Percentiles rank a stretch among this genome's conserved stretches.
Evolutionary conservation across 1,140 invertebrate species (phyloP).

Genomic region (Drosophila subobscura): DNA sequence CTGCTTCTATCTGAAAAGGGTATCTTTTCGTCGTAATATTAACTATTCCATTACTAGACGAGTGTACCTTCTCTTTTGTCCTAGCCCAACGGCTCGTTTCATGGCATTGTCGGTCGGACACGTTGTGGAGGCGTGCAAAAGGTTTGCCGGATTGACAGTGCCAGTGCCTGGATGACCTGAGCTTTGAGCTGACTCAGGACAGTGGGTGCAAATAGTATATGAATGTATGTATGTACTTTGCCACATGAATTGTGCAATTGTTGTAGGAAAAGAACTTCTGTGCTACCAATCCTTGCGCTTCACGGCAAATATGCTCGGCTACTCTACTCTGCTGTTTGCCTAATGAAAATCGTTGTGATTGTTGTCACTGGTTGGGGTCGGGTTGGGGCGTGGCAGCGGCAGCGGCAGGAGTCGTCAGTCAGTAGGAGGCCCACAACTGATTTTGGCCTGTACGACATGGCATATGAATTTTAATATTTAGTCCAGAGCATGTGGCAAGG

Average conservation of each 20-base stretch:
- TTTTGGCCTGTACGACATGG: slow-evolving; percentile 75
- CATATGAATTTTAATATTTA: slow-evolving; percentile 81
- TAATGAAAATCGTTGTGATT: slow-evolving; percentile 71
- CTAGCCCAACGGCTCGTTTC: slow-evolving; percentile 65
- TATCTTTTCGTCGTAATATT: too few species aligned
- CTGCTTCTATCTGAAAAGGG: too few species aligned
- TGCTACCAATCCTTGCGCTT: slow-evolving; percentile 25
- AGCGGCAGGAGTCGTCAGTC: not conserved
- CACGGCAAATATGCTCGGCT: slow-evolving; percentile 66
- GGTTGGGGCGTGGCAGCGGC: not conserved
- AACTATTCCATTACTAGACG: too few species aligned
- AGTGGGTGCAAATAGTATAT: slow-evolving; percentile 28
- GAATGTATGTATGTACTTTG: slow-evolving; percentile 46
- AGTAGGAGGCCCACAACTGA: slow-evolving; percentile 41
- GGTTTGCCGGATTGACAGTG: slow-evolving; percentile 46
- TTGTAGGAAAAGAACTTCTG: slow-evolving; percentile 32
- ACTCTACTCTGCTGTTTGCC: slow-evolving; percentile 57
- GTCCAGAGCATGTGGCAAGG: slow-evolving; percentile 31
- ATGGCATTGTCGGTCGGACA: slow-evolving; percentile 46
- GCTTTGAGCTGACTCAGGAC: slow-evolving; percentile 14
- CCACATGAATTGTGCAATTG: slow-evolving; percentile 81
- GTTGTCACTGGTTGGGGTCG: slow-evolving; percentile 31
- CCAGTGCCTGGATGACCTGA: slow-evolving; percentile 37
- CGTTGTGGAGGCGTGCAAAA: slow-evolving; percentile 53
- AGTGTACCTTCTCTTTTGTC: slow-evolving; percentile 30